Evolutionary conservation across 1,140 invertebrate genomes (phyloP), one percentile per base, ranked within the genome.

Genomic region (Brachionus manjavacas): DNA sequence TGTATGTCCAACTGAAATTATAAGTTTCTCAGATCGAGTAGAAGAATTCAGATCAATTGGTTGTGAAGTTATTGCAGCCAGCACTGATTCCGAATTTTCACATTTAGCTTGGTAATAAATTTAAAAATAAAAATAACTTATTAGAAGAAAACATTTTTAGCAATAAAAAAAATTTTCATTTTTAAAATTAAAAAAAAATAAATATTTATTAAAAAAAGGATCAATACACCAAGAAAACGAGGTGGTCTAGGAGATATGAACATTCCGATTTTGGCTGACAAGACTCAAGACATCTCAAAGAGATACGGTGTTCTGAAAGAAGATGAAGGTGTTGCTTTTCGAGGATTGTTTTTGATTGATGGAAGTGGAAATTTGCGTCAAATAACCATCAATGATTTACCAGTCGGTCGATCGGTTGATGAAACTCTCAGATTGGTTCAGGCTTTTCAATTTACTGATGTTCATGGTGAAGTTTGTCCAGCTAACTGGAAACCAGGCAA

Each of bases 321-420:
- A 89, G 95, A 96, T 86, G 93, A 93, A 72, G 97, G 97, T 74
- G 92, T 98, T 85, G 93, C 96, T 28, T 98, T 96, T 92, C 91
- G 97, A 86, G 97, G 96, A 1, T 92, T 99, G 1, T 99, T 98
- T 89, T 96, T 99, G 89, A 99, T 99, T 88, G 97, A 99, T 88
- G 92, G 91, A 43, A 94, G 96, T 87, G 94, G 95, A 88, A 94
- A 93, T 86, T 91, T 99, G 16, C 92, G 98, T 16, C 98, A 99
- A 91, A 94, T 99, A 85, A 99, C 97, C 64, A 92, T 99, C 87
- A 99, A 99, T 89, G 98, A 99, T 91, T 91, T 99, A 86, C 97
- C 96, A 0, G 96, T 99, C 39, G 97, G 96, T 84, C 92, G 97
- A 88, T 91, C 90, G 70, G 91, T 93, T 11, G 92, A 93, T 86